Conservation (phyloP, 2,888 invertebrate species). For the Drosophila acutilabella region DNA sequence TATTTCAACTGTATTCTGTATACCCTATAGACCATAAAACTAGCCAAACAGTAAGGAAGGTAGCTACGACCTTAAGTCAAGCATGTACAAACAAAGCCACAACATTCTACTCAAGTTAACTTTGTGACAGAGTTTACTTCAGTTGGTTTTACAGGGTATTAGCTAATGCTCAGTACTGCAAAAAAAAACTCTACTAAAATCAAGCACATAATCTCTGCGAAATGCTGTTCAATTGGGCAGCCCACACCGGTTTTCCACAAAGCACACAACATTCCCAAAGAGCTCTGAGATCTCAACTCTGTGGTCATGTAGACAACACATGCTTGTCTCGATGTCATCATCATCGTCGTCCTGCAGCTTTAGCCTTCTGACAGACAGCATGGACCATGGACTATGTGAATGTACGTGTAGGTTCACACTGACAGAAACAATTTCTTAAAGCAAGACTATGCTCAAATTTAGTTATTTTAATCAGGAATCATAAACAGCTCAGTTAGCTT, state of each 20-base stretch:
- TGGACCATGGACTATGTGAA: conserved; percentile 9
- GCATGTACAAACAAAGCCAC: too few species aligned
- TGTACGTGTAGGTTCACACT: conserved; percentile 4
- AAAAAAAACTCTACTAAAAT: conserved; percentile 9
- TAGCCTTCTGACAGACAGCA: conserved; percentile 45
- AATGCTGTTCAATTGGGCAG: conserved; percentile 52
- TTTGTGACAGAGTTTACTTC: neutral
- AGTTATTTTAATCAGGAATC: too few species aligned
- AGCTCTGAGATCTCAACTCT: conserved; percentile 11
- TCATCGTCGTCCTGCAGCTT: conserved; percentile 36
- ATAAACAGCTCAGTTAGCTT: too few species aligned
- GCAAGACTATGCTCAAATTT: too few species aligned
- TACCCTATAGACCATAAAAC: conserved; percentile 2
- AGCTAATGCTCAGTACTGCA: neutral
- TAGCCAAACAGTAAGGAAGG: neutral
- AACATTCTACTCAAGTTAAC: too few species aligned
- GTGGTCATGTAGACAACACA: conserved; percentile 56
- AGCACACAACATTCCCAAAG: neutral
- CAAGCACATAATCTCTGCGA: conserved; percentile 55
- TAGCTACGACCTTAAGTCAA: neutral
- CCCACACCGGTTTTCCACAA: neutral
- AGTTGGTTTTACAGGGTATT: conserved; percentile 6
- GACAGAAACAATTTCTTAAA: too few species aligned
- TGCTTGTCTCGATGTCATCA: conserved; percentile 63
- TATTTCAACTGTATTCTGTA: conserved; percentile 25